These are phyloP conservation scores for Wiebesia pumilae DNA, from an alignment of 1,140 invertebrate species.

Conservation along the genomic window DNA sequence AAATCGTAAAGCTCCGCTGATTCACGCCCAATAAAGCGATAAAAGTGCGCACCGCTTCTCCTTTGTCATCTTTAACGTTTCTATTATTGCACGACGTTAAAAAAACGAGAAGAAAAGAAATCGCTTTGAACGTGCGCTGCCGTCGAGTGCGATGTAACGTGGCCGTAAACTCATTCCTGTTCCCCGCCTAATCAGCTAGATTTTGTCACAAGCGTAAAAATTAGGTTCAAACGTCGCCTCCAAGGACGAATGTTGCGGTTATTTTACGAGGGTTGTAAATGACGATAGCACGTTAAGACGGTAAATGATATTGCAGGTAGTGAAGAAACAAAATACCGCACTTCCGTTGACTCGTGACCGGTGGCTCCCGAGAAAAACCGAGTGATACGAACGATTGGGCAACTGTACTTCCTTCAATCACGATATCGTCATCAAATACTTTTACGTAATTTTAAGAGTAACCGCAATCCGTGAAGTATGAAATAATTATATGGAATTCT, in stretches of 20 bases:
- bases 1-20: neutral
- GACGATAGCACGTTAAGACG: neutral
- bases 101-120: neutral
- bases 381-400: neutral
- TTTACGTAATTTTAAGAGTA: slow-evolving; percentile 7
- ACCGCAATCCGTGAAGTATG: neutral
- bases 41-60: slow-evolving; percentile 3
- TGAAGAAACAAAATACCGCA: neutral
- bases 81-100: neutral
- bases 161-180: slow-evolving; percentile 20
- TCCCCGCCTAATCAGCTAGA: slow-evolving; percentile 30
- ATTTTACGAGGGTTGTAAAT: slow-evolving; percentile 30
- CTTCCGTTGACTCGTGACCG: neutral
- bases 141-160: slow-evolving; percentile 3
- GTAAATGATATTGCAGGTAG: neutral
- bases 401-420: neutral
- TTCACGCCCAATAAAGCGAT: slow-evolving; percentile 34
- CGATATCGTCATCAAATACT: slow-evolving; percentile 9
- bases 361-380: neutral
- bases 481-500: neutral
- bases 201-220: slow-evolving; percentile 13
- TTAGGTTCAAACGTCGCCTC: neutral
- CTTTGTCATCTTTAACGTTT: neutral
- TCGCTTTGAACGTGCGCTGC: neutral
- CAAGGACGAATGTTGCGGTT: neutral